Conservation (phyloP, 2,113 vertebrate genomes). For the Genyomyrus donnyi region DNA sequence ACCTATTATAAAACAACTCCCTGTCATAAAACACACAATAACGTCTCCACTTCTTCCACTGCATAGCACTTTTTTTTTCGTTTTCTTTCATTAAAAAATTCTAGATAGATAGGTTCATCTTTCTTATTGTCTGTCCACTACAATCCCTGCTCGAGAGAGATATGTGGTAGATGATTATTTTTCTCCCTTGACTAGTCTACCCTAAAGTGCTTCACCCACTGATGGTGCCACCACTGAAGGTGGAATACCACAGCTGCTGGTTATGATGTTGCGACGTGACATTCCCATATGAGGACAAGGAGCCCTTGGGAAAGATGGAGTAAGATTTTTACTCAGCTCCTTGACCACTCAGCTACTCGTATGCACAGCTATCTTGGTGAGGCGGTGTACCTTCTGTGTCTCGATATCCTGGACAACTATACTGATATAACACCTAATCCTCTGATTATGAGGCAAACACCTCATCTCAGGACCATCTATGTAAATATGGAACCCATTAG, state of each 20-base stretch:
- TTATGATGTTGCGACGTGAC: background rate
- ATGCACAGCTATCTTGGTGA: background rate
- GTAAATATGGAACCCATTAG: background rate
- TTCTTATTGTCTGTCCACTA: background rate
- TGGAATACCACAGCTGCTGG: background rate
- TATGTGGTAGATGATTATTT: background rate
- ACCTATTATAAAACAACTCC: background rate
- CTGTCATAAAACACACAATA: slow-evolving; percentile 6
- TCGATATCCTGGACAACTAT: background rate
- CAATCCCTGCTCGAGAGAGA: background rate
- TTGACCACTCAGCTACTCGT: background rate
- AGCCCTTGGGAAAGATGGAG: background rate
- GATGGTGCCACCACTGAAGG: background rate
- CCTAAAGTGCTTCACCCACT: background rate
- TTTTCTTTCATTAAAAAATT: background rate
- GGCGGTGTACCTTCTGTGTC: background rate
- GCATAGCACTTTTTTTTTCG: background rate
- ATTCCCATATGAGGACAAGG: background rate
- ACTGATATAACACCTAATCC: background rate
- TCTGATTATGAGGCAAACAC: background rate
- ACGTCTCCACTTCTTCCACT: background rate
- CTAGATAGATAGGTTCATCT: background rate
- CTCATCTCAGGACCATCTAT: background rate
- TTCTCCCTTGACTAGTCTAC: background rate
- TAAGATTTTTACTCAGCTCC: background rate